phyloP scores from a whole-genome alignment of 2,888 invertebrate species.

The Eupeodes latifasciatus region DNA sequence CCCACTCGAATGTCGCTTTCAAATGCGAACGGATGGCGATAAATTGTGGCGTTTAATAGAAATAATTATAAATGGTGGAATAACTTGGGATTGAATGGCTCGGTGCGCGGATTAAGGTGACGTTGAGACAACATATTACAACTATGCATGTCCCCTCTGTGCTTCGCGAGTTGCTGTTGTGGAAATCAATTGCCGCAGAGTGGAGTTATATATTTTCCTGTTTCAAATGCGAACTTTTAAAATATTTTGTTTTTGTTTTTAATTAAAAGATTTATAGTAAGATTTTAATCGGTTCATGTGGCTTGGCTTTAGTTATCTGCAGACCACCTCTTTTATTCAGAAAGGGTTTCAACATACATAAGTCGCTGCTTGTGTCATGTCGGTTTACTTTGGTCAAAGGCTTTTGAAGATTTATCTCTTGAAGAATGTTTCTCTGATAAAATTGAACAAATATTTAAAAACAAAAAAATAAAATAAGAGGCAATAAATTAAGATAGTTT shows the following conservation, averaged over 20 bases:
- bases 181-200: background rate
- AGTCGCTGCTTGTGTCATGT: background rate
- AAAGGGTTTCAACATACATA: background rate
- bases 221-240: background rate
- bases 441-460: background rate
- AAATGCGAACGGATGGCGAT: slow-evolving; percentile 47
- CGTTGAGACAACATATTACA: slow-evolving; percentile 34
- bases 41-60: slow-evolving; percentile 69
- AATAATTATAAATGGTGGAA: slow-evolving; percentile 61
- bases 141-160: background rate
- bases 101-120: slow-evolving; percentile 52
- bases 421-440: background rate
- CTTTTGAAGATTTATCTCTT: background rate
- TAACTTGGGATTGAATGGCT: slow-evolving; percentile 53
- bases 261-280: slow-evolving; percentile 20
- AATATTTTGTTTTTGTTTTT: background rate
- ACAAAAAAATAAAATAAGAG: background rate
- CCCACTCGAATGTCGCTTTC: slow-evolving; percentile 63
- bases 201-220: background rate
- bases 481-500: background rate
- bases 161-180: background rate
- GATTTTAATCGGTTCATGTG: background rate
- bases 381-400: background rate
- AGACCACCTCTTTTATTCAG: background rate
- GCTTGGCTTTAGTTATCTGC: background rate